Base-by-base conservation (phyloP, 2,797 vertebrate genomes). In the Aeoliscus strigatus region DNA sequence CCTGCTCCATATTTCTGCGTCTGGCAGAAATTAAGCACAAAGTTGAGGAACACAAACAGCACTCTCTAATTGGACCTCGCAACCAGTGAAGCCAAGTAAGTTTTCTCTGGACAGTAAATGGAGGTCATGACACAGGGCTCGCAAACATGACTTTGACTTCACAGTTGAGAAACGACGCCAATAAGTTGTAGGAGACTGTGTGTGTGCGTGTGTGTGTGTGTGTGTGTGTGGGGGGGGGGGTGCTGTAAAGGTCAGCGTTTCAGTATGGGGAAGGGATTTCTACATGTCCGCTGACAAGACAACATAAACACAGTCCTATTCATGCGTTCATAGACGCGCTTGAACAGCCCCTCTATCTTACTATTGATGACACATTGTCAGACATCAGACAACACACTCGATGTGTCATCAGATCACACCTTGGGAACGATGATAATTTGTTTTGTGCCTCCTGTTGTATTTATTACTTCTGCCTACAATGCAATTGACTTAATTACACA, bases 11-110 rank as follows among this genome's bases (percentile, higher is more conserved):
- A n/a, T 58, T 68, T 51, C 41, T 5, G 39, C 44, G 40, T 46
- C 47, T 46, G n/a, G 45, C 36, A 62, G 64, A 70, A 80, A 82
- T 82, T 80, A 74, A 78, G 80, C 74, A 70, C 60, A 60, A 66
- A 74, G 61, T 55, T 3, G 6, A 56, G 33, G 35, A 78, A 77
- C 76, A 75, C 76, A 83, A 81, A 72, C 70, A 73, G 43, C 45
- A 18, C 62, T 51, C 66, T 75, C 79, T 87, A 87, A 87, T 88
- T 88, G 82, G 83, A 75, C 76, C 61, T 79, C 75, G 82, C 80
- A 82, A 80, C 73, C 68, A 34, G 60, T 77, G 68, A 80, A 83
- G 75, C 75, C 73, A 66, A 82, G 73, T 72, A 52, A 76, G 73
- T 64, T 77, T 77, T 81, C 75, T 66, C 52, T 48, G 51, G 64